Evolutionary conservation across 2,797 vertebrate genomes (phyloP).

Genomic region (Caiman crocodilus): DNA sequence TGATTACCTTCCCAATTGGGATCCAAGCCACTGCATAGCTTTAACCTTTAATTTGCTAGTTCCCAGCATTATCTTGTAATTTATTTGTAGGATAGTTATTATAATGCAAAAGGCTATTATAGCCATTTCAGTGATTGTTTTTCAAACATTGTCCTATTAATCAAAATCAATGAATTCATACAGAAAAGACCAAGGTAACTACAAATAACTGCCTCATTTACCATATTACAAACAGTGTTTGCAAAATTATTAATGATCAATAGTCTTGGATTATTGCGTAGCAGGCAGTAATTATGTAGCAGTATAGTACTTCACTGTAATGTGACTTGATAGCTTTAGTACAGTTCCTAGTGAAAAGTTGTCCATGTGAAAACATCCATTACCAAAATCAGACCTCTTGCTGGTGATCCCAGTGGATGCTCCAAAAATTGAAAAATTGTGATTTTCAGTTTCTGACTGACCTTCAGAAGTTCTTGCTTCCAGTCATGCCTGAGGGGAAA

Average conservation of each 20-base stretch:
- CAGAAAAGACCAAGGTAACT: neutral
- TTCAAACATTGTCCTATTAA: neutral
- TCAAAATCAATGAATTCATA: neutral
- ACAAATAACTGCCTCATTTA: neutral
- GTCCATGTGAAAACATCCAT: neutral
- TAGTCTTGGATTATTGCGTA: neutral
- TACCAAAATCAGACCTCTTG: neutral
- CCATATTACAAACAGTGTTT: neutral
- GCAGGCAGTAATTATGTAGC: neutral
- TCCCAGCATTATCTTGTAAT: neutral
- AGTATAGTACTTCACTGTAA: neutral
- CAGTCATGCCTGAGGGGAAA: constrained; percentile 1
- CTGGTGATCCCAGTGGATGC: constrained; percentile 4
- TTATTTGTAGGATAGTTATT: neutral
- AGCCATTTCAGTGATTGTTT: neutral
- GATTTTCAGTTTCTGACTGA: neutral
- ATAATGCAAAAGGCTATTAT: neutral
- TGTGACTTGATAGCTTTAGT: neutral
- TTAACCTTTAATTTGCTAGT: neutral
- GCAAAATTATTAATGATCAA: neutral
- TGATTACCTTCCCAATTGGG: neutral
- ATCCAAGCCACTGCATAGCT: neutral
- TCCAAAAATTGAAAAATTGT: neutral
- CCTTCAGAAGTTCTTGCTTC: constrained; percentile 24
- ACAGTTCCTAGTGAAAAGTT: neutral